Base-by-base conservation (phyloP, 2,888 invertebrate species). In the Sinopyrophorus schimmeli region DNA sequence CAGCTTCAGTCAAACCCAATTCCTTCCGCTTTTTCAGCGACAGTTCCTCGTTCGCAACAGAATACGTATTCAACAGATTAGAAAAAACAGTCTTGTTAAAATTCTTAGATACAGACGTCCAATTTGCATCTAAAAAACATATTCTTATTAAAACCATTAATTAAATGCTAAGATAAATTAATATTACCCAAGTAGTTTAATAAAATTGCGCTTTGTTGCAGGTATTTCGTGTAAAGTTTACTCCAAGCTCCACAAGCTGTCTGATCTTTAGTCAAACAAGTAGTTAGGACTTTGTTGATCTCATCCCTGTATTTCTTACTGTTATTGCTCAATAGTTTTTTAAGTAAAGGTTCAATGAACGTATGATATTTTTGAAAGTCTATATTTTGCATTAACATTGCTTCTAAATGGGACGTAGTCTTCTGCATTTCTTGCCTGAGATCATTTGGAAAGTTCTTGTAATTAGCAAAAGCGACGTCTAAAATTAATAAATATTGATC, bases 231-330 rank as follows among this genome's bases (percentile, higher is more conserved):
- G 71, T 88, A 86, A 35, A 83, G 69, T 59, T 84, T 83, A 60
- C 78, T 77, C 89, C 88, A 89, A 0, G 78, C 77, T 31, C 77
- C 77, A 59, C 84, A 83, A 60, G 83, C 82, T 0, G 80, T 80
- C 52, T 79, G 77, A 57, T 89, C 87, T 37, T 74, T 73, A 14
- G 69, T 69, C 24, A 89, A 72, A 64, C 86, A 84, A 50, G 78
- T 77, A 3, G 81, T 71, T 28, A 88, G 68, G 55, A 80, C 77
- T 35, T 80, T 77, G 31, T 81, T 75, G 47, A 87, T 72, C 65
- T 86, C 83, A 35, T 76, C 72, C 59, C 67, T 78, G 68, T 69
- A 76, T 32, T 51, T 72, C 67, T 65, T 72, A 67, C 78, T 65
- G 69, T 76, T 74, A 72, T 80, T 71, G 68, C 77, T 68, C 17